Evolutionary conservation across 2,113 vertebrate species (phyloP), one percentile per base, ranked within the genome.

Genomic region (Stegastes partitus): DNA sequence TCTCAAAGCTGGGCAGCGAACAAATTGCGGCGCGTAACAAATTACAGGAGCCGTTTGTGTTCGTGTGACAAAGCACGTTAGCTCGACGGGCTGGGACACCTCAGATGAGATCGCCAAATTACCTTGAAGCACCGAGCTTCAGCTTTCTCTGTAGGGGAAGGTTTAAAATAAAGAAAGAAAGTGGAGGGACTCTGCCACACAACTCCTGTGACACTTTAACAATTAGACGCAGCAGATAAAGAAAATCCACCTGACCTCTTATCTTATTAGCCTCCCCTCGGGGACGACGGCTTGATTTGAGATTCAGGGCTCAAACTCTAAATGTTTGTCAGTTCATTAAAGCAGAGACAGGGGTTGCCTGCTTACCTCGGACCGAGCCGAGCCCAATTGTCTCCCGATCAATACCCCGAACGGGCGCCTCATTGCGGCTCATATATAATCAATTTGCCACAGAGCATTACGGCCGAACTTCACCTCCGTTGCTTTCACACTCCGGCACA

Each of bases 41-140:
- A 84, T 74, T 79, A 84, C 72, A 56, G 69, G 68, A 81, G 66
- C 77, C 66, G 79, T 79, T 83, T 72, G 62, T 89, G 85, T 89
- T 89, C 65, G 58, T 89, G 76, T 89, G 84, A 91, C 77, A 89
- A 84, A 79, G 68, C 58, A 67, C 80, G 76, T 92, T 88, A 79
- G 71, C 56, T 49, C 61, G 66, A 68, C 69, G 82, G 65, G 78
- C 73, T 81, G 56, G 50, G 49, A 65, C 81, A 86, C 49, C 57
- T 58, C 68, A 74, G 77, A 84, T 86, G 79, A 90, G 82, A 86
- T 68, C 26, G 21, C 49, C 42, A 83, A 85, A 89, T 86, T 76
- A 70, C 56, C 50, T 77, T 56, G 31, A 69, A 72, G 85, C 51
- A 68, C 25, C 39, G 72, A 76, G 28, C 70, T 84, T 45, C 61